phyloP scores from a whole-genome alignment of 1,140 invertebrate genomes.

The Homarus americanus region DNA sequence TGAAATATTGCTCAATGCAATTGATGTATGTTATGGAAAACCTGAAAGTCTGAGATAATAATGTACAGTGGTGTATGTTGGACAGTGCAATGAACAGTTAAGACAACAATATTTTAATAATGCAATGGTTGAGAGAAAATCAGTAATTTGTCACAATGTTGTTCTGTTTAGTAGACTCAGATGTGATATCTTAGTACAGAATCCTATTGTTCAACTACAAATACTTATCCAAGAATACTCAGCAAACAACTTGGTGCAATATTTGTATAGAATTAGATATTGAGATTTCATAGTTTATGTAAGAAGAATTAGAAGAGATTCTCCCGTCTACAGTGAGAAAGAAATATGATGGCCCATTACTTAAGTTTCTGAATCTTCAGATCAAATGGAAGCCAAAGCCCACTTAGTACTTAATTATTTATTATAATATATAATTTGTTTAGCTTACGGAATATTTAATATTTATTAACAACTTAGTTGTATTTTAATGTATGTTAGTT shows the following conservation, averaged over 20 bases:
- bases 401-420: constrained; percentile 24
- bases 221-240: constrained; percentile 56
- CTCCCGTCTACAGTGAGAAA: constrained; percentile 25
- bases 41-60: background rate
- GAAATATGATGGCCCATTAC: constrained; percentile 14
- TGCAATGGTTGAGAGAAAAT: background rate
- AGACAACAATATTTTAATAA: background rate
- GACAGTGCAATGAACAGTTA: background rate
- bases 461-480: background rate
- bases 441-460: constrained; percentile 12
- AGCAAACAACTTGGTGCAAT: constrained; percentile 48
- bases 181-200: constrained; percentile 26
- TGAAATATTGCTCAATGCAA: constrained; percentile 43
- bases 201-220: constrained; percentile 45
- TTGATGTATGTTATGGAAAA: constrained; percentile 16
- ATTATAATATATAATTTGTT: background rate
- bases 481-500: background rate
- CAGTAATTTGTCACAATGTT: constrained; percentile 29
- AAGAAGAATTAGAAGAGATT: constrained; percentile 34
- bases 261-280: constrained; percentile 56
- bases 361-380: background rate
- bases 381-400: constrained; percentile 14
- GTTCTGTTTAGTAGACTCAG: constrained; percentile 21
- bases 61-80: background rate
- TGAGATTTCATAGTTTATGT: constrained; percentile 44